Base-by-base conservation (phyloP, 1,140 invertebrate species). In the Sesamia nonagrioides region DNA sequence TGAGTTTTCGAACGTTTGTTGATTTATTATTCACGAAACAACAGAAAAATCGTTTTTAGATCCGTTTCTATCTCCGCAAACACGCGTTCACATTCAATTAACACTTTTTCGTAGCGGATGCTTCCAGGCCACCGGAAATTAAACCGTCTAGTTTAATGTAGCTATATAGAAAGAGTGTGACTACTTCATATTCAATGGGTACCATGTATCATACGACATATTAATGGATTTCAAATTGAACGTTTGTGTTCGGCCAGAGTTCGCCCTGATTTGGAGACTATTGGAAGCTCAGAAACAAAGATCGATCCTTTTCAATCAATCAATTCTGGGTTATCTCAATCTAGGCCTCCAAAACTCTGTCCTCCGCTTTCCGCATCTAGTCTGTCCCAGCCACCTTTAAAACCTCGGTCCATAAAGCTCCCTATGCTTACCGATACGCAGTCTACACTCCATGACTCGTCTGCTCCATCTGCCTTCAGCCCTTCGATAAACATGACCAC, bases 81-180 rank as follows among this genome's bases (percentile, higher is more conserved):
- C 78, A 82, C 69, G 77, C 80, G 83, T 76, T 85, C 83, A 89
- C 83, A 89, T 91, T 91, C 87, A 92, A 92, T 92, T 91, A 91
- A 89, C 90, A 92, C 84, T 92, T 92, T 91, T 94, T 92, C 91
- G 86, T 79, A 78, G 79, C 85, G 91, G 91, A 93, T 89, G 84
- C 86, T 84, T 74, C 82, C 79, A 86, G 85, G 84, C 86, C 79
- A 81, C 89, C 91, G 90, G 91, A 92, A 94, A 94, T 94, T 92
- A 93, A 91, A 88, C 85, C 89, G 90, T 91, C 89, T 88, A 83
- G 86, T 85, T 82, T 88, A 81, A 84, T 77, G 40, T 78, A 83
- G 79, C 82, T 80, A 85, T 81, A 86, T 84, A 74, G 69, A 74
- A 74, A 66, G 17, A 21, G 15, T 82, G 40, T 42, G 37, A 27